Evolutionary conservation across 2,797 vertebrate genomes (phyloP), one percentile per base, ranked within the genome.

Genomic region (Avahi laniger): DNA sequence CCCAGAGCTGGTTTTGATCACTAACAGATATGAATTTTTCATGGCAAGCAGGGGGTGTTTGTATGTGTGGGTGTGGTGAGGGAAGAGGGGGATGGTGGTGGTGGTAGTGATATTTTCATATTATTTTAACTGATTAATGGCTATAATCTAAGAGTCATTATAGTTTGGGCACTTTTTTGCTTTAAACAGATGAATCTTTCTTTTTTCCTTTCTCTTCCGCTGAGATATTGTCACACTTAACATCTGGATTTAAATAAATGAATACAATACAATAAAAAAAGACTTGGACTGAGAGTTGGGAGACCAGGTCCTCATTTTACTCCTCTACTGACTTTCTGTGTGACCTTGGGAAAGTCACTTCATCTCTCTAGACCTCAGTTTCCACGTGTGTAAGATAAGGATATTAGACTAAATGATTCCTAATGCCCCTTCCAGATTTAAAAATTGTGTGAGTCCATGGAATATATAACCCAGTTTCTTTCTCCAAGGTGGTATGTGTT

Each of bases 1-100:
- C 61, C 35, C 65, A 95, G 88, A 48, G 54, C 91, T 97, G 93
- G 48, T 94, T 97, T 97, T 2, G 20, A 91, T 97, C 92, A 96
- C 81, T 92, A 95, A 79, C 80, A 96, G 76, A 96, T 76, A 65
- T 79, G 91, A 72, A 50, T 61, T 97, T 87, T 90, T 88, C 92
- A 73, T 78, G 69, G 72, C 88, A 92, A 87, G 65, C 33, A 70
- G 59, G 52, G 50, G 43, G 20, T 52, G 46, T 67, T 35, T 59
- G 7, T 65, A 22, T 79, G 54, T 61, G 18, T 52, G 54, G n/a
- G 38, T 81, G 15, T 75, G 20, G 76, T 48, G 70, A 7, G 12
- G n/a, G 75, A 14, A 38, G 69, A 35, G 33, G 52, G 28, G 70
- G 57, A 28, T 88, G 28, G 13, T 52, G 18, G 52, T 83, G 38